Base-by-base conservation (phyloP, 2,797 vertebrate genomes). In the Muscicapa striata region DNA sequence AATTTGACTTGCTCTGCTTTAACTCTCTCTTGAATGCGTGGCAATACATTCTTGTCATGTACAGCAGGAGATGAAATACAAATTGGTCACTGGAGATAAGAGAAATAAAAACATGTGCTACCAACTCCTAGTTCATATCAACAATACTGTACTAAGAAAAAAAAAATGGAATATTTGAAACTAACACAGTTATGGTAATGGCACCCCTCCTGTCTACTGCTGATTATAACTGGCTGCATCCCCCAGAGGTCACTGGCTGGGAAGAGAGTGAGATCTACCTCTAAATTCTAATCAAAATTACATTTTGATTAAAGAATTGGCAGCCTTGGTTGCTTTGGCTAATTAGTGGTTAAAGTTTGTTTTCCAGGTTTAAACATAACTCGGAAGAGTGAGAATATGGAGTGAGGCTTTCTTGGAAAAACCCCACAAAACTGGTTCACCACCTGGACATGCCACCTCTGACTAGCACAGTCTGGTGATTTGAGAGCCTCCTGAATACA, bases 31-130 rank as follows among this genome's bases (percentile, higher is more conserved):
- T 66, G n/a, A 69, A 30, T 20, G 30, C 13, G 41, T 6, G 18
- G 40, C 48, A 41, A 62, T 58, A 38, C 67, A 17, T 78, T 91
- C 58, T 63, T 78, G 66, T 66, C 58, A 55, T 59, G 13, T n/a
- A 17, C 43, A 63, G 46, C 62, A 90, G 62, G 16, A 92, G 40
- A 62, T 69, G 59, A 95, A 88, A 90, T 55, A 85, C 23, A 85
- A 68, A 91, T 78, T 43, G 62, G 26, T 73, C 74, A 57, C 45
- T 43, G 40, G 66, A 90, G 73, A 51, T 13, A 77, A 77, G n/a
- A 62, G 46, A 81, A 94, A 84, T 8, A 54, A 92, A 91, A 61
- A 10, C 63, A 54, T 15, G 10, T 88, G 79, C 66, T 69, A 75
- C 49, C 87, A 58, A 68, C 40, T 23, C 18, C 58, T 77, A 48